phyloP scores from a whole-genome alignment of 1,140 invertebrate species.

The Apis mellifera region DNA sequence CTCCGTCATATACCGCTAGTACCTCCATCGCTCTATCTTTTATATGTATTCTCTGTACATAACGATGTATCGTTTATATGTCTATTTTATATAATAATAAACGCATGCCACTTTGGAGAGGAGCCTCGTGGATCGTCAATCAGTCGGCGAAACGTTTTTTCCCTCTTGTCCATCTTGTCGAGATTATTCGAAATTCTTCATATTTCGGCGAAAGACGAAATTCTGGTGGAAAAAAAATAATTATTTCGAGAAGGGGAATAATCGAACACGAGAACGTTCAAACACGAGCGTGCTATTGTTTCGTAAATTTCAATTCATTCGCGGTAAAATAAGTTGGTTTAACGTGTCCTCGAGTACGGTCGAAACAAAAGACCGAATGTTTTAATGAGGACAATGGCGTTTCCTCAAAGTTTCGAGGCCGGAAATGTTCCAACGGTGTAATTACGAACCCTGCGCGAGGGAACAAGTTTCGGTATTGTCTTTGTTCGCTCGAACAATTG shows the following conservation, averaged over 20 bases:
- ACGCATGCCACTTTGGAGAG: conserved; percentile 62
- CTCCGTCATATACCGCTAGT: conserved; percentile 74
- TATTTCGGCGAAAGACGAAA: too few relatives aligned
- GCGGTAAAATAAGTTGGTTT: conserved; percentile 22
- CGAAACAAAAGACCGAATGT: conserved; percentile 5
- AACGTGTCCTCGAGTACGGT: not conserved
- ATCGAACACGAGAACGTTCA: too few relatives aligned
- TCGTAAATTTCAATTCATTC: conserved; percentile 22
- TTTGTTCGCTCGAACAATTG: not conserved
- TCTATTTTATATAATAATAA: conserved; percentile 65
- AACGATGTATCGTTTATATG: conserved; percentile 47
- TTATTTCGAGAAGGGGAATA: too few relatives aligned
- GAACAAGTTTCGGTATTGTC: conserved; percentile 1
- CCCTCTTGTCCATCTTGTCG: not conserved
- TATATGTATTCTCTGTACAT: conserved; percentile 15
- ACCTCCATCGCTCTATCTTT: conserved; percentile 54
- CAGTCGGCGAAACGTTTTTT: too few relatives aligned
- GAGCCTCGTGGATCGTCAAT: not conserved
- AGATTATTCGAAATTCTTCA: too few relatives aligned
- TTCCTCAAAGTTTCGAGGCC: conserved; percentile 16
- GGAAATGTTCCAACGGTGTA: conserved; percentile 7
- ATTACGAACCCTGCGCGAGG: not conserved
- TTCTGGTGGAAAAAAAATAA: not conserved
- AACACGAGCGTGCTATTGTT: not conserved
- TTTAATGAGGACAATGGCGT: conserved; percentile 17